Base-by-base conservation (phyloP, 2,113 vertebrate species). In the Proteles cristata region DNA sequence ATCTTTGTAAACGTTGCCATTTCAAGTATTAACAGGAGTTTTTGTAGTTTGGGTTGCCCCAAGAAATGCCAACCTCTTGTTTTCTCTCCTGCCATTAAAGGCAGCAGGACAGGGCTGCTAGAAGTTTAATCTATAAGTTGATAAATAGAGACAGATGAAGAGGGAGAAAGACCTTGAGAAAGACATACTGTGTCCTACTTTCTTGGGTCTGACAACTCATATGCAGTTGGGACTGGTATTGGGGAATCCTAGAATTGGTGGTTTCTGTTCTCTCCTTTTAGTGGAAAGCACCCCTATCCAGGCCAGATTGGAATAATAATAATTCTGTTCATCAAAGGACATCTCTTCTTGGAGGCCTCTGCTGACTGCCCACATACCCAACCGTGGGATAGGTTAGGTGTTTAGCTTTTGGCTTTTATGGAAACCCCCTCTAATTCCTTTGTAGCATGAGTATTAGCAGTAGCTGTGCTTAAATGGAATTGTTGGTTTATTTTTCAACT, bases 391-490 rank as follows among this genome's bases (percentile, higher is more conserved):
- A 79, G 33, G 31, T 39, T 33, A 53, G 25, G 6, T 39, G 21
- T 63, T 43, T 26, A 23, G 55, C 33, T 43, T n/a, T 61, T 14
- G 16, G 45, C 33, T 69, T n/a, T 65, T 45, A 0, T 12, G 66
- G n/a, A 63, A 63, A 25, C 17, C 8, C 39, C 45, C 0, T 76
- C 9, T 10, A 1, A 4, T 17, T 15, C 4, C 25, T 6, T 16
- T 61, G 8, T 61, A 61, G 58, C 7, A 23, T 23, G 21, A 61
- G 0, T 79, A 45, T 25, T 76, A 33, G 11, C 25, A 17, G 3
- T 5, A 65, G 45, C 8, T 3, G 39, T 21, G 10, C 10, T 9
- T 43, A n/a, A 19, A 4, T 80, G 45, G 53, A 66, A 61, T 35
- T 1, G 2, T 43, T 87, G 66, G 21, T 17, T 92, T 28, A 5